Percentiles rank a stretch among this genome's conserved stretches.
phyloP scores from a whole-genome alignment of 2,113 vertebrate genomes.

The Sula dactylatra region DNA sequence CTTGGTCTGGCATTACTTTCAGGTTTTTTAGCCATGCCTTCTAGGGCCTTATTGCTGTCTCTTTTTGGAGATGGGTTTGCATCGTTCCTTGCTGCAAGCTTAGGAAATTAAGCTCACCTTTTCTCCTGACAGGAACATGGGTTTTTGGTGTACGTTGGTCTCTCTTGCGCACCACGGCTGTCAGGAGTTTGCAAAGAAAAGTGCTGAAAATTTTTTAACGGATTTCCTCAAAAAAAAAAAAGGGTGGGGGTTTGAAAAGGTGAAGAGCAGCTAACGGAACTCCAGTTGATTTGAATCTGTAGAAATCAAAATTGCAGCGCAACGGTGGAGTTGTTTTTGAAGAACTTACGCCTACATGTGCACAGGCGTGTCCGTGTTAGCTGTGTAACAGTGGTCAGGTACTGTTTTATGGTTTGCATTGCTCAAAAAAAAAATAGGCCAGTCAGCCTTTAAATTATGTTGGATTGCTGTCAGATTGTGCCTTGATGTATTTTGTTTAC shows the following conservation, averaged over 20 bases:
- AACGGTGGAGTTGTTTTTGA: not conserved
- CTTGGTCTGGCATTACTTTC: not conserved
- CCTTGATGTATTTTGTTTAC: not conserved
- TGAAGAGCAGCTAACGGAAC: not conserved
- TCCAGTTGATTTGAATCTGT: not conserved
- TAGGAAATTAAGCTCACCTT: not conserved
- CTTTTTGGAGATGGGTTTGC: not conserved
- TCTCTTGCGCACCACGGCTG: not conserved
- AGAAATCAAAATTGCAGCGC: not conserved
- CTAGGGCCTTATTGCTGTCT: not conserved
- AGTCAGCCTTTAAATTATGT: not conserved
- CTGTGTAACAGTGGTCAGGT: not conserved
- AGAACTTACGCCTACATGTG: not conserved
- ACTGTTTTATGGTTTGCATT: not conserved
- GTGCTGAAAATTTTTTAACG: not conserved
- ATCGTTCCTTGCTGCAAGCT: not conserved
- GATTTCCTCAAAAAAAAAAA: not conserved
- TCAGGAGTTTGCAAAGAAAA: not conserved
- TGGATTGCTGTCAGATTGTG: not conserved
- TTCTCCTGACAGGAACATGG: not conserved
- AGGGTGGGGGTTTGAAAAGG: not conserved
- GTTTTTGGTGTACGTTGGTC: not conserved
- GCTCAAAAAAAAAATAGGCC: not conserved
- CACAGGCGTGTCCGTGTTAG: not conserved
- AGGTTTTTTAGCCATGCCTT: not conserved